Conservation (phyloP, 35 echinoderm and acorn worm species). For the Ophiothrix spiculata region DNA sequence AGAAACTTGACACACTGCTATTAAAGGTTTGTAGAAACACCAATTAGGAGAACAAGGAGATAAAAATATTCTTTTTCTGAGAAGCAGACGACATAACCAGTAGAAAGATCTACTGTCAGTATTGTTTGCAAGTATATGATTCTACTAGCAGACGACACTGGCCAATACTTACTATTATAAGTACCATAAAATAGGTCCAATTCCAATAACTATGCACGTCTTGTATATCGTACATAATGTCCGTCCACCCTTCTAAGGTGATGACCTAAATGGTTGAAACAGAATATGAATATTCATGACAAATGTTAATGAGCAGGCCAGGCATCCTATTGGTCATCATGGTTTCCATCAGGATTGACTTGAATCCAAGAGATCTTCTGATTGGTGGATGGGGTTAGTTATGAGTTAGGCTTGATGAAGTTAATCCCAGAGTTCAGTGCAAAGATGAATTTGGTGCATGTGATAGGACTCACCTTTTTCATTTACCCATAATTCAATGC, state of each 20-base stretch:
- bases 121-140: too few relatives aligned
- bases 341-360: not conserved
- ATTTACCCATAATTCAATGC: not conserved
- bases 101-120: not conserved
- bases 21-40: too few relatives aligned
- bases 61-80: not conserved
- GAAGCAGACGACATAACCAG: not conserved
- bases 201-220: conserved; percentile 97
- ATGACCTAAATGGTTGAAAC: conserved; percentile 70
- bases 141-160: too few relatives aligned
- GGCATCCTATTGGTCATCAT: not conserved
- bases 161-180: conserved; percentile 97
- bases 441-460: not conserved
- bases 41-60: not conserved
- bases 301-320: not conserved
- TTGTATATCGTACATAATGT: conserved; percentile 96
- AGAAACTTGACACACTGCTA: not conserved
- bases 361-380: not conserved
- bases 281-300: not conserved
- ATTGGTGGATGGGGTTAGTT: not conserved
- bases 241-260: conserved; percentile 93
- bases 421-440: not conserved
- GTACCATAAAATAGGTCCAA: conserved; percentile 98
- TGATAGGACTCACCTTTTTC: not conserved
- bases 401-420: too few relatives aligned